These are phyloP conservation scores for Crepidodera aurea DNA, from an alignment of 2,888 invertebrate species.

Conservation along the genomic window DNA sequence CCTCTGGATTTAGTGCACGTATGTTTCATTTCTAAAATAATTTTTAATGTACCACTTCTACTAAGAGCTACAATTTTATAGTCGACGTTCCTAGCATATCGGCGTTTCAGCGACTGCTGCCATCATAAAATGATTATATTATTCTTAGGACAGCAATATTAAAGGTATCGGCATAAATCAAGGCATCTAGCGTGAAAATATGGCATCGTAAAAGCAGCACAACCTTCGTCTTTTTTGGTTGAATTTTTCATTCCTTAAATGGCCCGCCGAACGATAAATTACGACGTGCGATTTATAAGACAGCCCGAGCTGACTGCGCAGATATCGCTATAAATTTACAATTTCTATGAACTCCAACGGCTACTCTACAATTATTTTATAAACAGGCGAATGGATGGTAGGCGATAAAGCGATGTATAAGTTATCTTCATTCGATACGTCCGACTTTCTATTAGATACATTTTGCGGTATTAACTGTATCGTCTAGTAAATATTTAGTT, in stretches of 20 bases:
- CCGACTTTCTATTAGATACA: too few relatives aligned
- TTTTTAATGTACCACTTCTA: neutral
- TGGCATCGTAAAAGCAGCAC: constrained; percentile 21
- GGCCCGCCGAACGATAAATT: constrained; percentile 31
- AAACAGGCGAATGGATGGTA: too few relatives aligned
- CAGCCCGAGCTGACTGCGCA: constrained; percentile 23
- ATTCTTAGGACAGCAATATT: constrained; percentile 24
- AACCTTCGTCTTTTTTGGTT: constrained; percentile 13
- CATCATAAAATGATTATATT: constrained; percentile 21
- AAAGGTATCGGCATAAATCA: constrained; percentile 28
- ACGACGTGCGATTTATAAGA: constrained; percentile 32
- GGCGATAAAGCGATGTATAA: too few relatives aligned
- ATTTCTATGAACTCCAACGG: neutral
- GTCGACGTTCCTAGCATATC: neutral
- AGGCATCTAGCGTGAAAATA: constrained; percentile 20
- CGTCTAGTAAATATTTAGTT: too few relatives aligned
- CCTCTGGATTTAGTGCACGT: too few relatives aligned
- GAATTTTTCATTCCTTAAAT: constrained; percentile 34
- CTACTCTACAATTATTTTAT: too few relatives aligned
- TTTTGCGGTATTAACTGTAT: too few relatives aligned
- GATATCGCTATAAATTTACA: constrained; percentile 25
- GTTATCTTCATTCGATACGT: too few relatives aligned
- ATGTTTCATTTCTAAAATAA: too few relatives aligned
- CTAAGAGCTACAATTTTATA: neutral
- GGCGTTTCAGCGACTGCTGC: neutral